A percentile compares a stretch with the other conserved stretches of the same genome.
phyloP scores from a whole-genome alignment of 1,140 invertebrate species.

The Apis florea region DNA sequence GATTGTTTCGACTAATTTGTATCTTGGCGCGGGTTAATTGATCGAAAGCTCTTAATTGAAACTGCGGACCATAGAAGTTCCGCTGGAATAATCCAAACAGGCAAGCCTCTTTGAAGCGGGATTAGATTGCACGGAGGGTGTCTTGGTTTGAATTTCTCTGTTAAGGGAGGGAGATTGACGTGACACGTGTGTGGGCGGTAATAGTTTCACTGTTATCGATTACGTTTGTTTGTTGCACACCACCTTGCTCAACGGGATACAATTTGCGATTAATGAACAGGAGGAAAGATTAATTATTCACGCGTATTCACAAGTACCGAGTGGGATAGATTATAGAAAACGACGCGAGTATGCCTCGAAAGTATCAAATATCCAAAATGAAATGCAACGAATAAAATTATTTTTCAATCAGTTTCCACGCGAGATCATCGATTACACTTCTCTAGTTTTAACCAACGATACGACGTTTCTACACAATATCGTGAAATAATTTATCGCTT shows the following conservation, averaged over 20 bases:
- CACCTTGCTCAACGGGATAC: neutral
- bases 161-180: neutral
- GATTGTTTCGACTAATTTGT: neutral
- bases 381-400: no score
- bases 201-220: neutral
- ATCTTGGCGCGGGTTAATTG: neutral
- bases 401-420: no score
- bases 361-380: no score
- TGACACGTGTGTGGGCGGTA: neutral
- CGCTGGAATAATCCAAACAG: neutral
- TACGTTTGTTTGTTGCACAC: neutral
- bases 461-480: no score
- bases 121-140: constrained; percentile 6
- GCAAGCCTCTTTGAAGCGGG: neutral
- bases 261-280: neutral
- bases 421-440: no score
- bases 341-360: no score
- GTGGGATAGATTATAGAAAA: no score
- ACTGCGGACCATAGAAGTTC: neutral
- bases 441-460: no score
- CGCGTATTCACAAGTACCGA: no score
- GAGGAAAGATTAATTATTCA: no score
- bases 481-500: no score
- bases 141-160: neutral
- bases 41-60: constrained; percentile 3